Percentiles rank a stretch among this genome's conserved stretches.
Evolutionary conservation across 2,113 vertebrate genomes (phyloP).

Genomic region (Solea solea): DNA sequence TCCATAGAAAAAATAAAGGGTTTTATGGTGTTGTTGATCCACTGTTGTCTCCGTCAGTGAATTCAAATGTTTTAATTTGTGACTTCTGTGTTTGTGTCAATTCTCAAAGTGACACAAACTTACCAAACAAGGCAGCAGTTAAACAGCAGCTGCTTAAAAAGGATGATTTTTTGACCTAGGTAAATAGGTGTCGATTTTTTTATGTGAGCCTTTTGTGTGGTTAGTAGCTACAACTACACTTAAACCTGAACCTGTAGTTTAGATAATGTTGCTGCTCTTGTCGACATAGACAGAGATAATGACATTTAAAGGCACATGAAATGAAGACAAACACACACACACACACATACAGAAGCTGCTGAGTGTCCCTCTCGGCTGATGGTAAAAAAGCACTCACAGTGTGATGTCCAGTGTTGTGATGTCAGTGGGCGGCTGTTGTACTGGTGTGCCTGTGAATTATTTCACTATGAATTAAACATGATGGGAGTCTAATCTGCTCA

Average conservation of each 20-base stretch:
- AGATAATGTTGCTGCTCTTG: slow-evolving; percentile 6
- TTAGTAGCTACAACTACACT: slow-evolving; percentile 8
- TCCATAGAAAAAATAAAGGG: too few species aligned
- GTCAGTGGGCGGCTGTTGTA: slow-evolving; percentile 26
- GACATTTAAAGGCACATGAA: not conserved
- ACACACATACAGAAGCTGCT: slow-evolving; percentile 15
- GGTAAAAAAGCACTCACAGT: slow-evolving; percentile 48
- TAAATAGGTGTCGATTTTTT: too few species aligned
- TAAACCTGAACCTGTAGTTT: slow-evolving; percentile 26
- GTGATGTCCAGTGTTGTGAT: slow-evolving; percentile 38
- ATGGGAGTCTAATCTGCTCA: slow-evolving; percentile 29
- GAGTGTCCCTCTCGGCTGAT: slow-evolving; percentile 14
- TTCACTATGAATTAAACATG: slow-evolving; percentile 54
- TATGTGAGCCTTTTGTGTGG: slow-evolving; percentile 11
- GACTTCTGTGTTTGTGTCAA: not conserved
- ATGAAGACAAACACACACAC: slow-evolving; percentile 8
- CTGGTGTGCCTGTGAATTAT: slow-evolving; percentile 25
- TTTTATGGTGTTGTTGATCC: too few species aligned
- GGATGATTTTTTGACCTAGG: too few species aligned
- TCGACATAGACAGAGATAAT: not conserved
- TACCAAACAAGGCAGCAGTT: too few species aligned
- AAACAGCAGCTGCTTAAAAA: too few species aligned
- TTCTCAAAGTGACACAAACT: not conserved
- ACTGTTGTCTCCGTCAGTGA: too few species aligned
- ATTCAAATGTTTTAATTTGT: too few species aligned